These are phyloP conservation scores for Limnodromus scolopaceus DNA, from an alignment of 2,797 vertebrate species.

Conservation along the genomic window DNA sequence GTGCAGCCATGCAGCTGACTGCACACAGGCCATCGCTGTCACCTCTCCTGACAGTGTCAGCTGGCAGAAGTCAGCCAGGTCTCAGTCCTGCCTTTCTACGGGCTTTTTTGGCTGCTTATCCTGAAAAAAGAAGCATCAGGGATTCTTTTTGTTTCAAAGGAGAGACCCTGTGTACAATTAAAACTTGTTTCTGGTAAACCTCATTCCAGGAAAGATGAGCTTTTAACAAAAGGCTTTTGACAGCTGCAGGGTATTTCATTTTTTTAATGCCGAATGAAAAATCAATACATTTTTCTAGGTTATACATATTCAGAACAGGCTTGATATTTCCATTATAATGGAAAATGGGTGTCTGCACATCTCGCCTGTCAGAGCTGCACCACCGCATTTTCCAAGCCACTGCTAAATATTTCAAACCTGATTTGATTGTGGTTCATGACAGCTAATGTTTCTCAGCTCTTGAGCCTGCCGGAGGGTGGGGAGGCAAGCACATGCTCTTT, in stretches of 20 bases:
- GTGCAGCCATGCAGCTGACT: not conserved
- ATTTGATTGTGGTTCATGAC: conserved; percentile 96
- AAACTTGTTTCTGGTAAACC: conserved; percentile 92
- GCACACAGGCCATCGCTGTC: not conserved
- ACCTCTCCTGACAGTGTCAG: not conserved
- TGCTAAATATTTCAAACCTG: conserved; percentile 98
- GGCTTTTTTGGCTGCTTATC: conserved; percentile 24
- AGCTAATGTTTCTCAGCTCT: conserved; percentile 85
- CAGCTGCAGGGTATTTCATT: conserved; percentile 99
- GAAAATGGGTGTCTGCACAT: conserved; percentile 85
- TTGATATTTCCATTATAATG: conserved; percentile 90
- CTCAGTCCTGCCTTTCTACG: not conserved
- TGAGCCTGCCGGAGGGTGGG: conserved; percentile 72
- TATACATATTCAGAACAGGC: conserved; percentile 97
- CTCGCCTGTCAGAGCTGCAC: conserved; percentile 94
- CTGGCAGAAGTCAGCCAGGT: not conserved
- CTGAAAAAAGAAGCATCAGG: not conserved
- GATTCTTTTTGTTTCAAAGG: conserved; percentile 69
- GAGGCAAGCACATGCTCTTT: conserved; percentile 55
- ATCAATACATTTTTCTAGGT: conserved; percentile 98
- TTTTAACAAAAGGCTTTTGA: conserved; percentile 98
- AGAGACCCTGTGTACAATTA: conserved; percentile 88
- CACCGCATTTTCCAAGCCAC: conserved; percentile 94
- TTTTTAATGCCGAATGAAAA: conserved; percentile 95
- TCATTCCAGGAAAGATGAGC: conserved; percentile 92